A percentile compares a stretch with the other conserved stretches of the same genome.
Conservation (phyloP, 2,888 invertebrate species). For the Mellilla xanthometata region DNA sequence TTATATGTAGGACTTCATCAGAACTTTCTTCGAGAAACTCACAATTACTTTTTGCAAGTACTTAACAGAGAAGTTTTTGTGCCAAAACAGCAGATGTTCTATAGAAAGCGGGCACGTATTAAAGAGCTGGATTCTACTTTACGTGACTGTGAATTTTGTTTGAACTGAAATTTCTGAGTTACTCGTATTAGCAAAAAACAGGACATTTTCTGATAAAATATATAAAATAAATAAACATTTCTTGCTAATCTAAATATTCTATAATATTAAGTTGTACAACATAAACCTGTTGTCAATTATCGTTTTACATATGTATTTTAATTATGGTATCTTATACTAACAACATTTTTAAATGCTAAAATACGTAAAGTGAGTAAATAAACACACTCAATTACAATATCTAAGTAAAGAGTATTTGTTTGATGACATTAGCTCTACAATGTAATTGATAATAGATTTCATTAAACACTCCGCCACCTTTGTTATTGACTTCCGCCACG, state of each 20-base stretch:
- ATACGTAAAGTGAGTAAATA: too few species aligned
- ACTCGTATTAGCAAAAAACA: neutral
- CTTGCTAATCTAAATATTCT: too few species aligned
- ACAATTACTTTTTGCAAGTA: slow-evolving; percentile 8
- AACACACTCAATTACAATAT: neutral
- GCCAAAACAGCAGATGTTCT: slow-evolving; percentile 10
- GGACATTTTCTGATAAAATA: neutral
- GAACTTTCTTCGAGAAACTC: slow-evolving; percentile 9
- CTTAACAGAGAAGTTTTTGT: slow-evolving; percentile 1
- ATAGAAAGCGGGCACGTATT: slow-evolving; percentile 5
- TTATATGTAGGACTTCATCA: neutral
- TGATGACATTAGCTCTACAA: neutral
- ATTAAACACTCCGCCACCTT: slow-evolving; percentile 13
- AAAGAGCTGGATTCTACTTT: neutral
- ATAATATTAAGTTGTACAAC: too few species aligned
- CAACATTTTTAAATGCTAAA: too few species aligned
- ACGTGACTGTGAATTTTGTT: neutral
- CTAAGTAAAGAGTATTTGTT: too few species aligned
- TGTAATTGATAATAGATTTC: slow-evolving; percentile 18
- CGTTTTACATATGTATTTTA: too few species aligned
- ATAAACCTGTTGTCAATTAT: too few species aligned
- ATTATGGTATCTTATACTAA: too few species aligned
- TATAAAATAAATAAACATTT: too few species aligned
- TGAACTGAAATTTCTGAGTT: neutral
- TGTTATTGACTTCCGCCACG: slow-evolving; percentile 22